A percentile compares a stretch with the other conserved stretches of the same genome.
These are phyloP conservation scores for Andrena haemorrhoa DNA, from an alignment of 2,888 invertebrate species.

Conservation along the genomic window DNA sequence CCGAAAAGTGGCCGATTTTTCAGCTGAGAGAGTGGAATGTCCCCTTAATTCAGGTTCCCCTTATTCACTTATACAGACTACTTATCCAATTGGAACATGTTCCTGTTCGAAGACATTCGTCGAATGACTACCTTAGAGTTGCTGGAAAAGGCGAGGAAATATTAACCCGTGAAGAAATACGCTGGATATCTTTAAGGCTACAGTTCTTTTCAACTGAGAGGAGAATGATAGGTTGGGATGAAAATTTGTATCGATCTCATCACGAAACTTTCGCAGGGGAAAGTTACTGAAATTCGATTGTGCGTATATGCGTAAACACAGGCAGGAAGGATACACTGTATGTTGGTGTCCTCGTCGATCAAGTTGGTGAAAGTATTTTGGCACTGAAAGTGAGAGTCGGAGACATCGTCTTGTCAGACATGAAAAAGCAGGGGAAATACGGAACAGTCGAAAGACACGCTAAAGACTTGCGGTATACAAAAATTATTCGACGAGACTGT, in stretches of 20 bases:
- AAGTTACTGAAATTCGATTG: slow-evolving; percentile 63
- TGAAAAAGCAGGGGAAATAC: slow-evolving; percentile 47
- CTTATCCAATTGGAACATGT: too few relatives aligned
- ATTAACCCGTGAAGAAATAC: too few relatives aligned
- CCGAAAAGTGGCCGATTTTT: too few relatives aligned
- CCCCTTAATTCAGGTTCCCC: too few relatives aligned
- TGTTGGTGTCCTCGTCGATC: slow-evolving; percentile 47
- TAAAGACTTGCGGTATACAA: background rate
- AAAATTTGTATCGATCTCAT: slow-evolving; percentile 50
- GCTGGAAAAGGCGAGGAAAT: too few relatives aligned
- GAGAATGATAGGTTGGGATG: background rate
- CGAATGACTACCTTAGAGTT: too few relatives aligned
- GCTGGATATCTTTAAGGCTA: too few relatives aligned
- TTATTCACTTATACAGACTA: too few relatives aligned
- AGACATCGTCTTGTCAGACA: slow-evolving; percentile 51
- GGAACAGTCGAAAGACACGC: slow-evolving; percentile 37
- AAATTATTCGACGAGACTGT: slow-evolving; percentile 1
- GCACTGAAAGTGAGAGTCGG: slow-evolving; percentile 78
- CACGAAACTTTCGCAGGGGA: slow-evolving; percentile 64
- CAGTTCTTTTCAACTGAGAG: background rate
- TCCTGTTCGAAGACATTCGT: too few relatives aligned
- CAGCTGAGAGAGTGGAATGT: too few relatives aligned
- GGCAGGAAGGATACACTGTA: slow-evolving; percentile 45
- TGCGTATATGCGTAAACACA: slow-evolving; percentile 33
- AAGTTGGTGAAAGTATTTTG: slow-evolving; percentile 79